A percentile compares a stretch with the other conserved stretches of the same genome.
phyloP scores from a whole-genome alignment of 2,888 invertebrate genomes.

The Dioctria linearis region DNA sequence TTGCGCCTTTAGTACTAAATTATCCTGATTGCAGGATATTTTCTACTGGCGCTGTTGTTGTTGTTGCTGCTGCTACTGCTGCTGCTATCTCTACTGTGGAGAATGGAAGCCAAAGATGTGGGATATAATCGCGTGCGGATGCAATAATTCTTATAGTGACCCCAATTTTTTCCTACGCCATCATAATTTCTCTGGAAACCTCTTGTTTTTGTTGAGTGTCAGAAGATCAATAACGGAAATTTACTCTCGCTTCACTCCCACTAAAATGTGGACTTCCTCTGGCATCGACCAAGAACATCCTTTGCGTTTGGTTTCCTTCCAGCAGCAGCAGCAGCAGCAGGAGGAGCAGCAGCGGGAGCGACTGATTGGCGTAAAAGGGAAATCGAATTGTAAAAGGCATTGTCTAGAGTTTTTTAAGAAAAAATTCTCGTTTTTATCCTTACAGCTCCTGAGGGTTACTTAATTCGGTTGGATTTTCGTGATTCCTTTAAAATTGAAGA shows the following conservation, averaged over 20 bases:
- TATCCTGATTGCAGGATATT: background rate
- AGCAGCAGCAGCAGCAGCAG: too few relatives aligned
- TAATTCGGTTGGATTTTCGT: conserved; percentile 84
- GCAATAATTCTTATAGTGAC: conserved; percentile 45
- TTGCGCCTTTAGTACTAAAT: background rate
- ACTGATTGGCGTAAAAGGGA: conserved; percentile 7
- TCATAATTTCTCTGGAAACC: conserved; percentile 6
- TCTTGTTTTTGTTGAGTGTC: conserved; percentile 8
- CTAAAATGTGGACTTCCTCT: background rate
- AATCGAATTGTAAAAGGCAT: conserved; percentile 16
- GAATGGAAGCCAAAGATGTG: background rate
- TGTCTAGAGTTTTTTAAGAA: conserved; percentile 25
- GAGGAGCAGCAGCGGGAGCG: background rate
- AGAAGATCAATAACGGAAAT: conserved; percentile 40
- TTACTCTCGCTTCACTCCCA: conserved; percentile 12
- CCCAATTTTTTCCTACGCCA: conserved; percentile 17
- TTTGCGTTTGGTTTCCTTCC: background rate
- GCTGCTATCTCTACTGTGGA: background rate
- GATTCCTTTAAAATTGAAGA: conserved; percentile 84
- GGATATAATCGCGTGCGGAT: background rate
- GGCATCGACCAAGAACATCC: conserved; percentile 4
- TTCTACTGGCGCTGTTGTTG: too few relatives aligned
- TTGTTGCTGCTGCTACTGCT: background rate
- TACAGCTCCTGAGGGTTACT: conserved; percentile 76
- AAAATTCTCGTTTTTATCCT: background rate